phyloP scores from a whole-genome alignment of 2,797 vertebrate species.

The Podargus strigoides region DNA sequence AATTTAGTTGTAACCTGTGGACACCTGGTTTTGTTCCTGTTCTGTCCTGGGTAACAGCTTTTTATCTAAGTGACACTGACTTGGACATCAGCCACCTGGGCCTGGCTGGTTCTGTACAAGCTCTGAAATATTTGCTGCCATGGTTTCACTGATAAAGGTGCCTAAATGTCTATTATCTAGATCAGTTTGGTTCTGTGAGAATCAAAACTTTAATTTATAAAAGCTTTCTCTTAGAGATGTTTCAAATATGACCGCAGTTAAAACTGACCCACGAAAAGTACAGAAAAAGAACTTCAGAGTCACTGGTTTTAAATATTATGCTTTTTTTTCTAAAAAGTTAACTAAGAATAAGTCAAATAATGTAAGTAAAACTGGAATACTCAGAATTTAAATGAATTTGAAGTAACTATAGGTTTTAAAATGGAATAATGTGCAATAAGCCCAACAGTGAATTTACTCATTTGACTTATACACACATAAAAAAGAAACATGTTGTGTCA shows the following conservation, averaged over 20 bases:
- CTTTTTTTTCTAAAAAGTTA: background rate
- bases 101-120: background rate
- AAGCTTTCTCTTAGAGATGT: background rate
- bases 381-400: background rate
- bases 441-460: background rate
- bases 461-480: background rate
- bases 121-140: background rate
- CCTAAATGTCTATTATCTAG: background rate
- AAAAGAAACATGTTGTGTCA: background rate
- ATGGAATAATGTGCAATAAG: background rate
- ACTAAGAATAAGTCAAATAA: background rate
- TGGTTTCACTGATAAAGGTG: background rate
- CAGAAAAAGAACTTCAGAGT: background rate
- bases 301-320: background rate
- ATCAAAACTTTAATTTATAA: background rate
- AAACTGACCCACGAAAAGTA: background rate
- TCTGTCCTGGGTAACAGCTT: background rate
- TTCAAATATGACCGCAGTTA: background rate
- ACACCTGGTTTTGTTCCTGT: background rate
- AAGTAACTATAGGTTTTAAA: background rate
- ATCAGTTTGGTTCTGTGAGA: background rate
- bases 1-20: background rate
- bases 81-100: background rate
- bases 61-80: background rate
- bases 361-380: background rate